These are phyloP conservation scores for Tamias sibiricus DNA, from an alignment of 2,113 vertebrate species.

Conservation along the genomic window DNA sequence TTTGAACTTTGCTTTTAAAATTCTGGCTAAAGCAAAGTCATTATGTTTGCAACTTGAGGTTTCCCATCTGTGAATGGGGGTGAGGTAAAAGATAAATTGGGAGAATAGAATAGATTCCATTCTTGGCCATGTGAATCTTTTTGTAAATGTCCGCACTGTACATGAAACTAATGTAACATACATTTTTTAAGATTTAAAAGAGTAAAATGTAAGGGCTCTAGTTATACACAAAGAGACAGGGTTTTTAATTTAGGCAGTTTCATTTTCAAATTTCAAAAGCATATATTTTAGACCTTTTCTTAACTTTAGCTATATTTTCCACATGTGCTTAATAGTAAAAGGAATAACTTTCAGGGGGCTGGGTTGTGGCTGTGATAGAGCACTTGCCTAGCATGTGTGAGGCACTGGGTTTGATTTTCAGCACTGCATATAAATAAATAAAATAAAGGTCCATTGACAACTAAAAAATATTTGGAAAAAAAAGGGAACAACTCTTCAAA, in stretches of 20 bases:
- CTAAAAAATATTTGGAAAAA: no score
- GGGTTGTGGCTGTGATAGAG: no score
- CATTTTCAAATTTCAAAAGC: neutral
- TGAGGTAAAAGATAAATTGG: slow-evolving; percentile 15
- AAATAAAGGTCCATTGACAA: no score
- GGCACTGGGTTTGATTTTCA: no score
- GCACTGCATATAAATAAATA: no score
- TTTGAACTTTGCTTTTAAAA: neutral
- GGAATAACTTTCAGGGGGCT: neutral
- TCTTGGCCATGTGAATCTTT: slow-evolving; percentile 15
- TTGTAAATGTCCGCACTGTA: slow-evolving; percentile 10
- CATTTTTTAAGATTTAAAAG: slow-evolving; percentile 48
- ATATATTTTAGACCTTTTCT: neutral
- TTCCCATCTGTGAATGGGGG: neutral
- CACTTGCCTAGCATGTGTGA: no score
- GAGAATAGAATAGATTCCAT: neutral
- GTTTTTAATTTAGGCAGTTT: slow-evolving; percentile 30
- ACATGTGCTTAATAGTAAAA: neutral
- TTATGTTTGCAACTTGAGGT: neutral
- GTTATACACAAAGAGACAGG: neutral
- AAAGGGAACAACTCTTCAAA: neutral
- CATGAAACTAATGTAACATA: neutral
- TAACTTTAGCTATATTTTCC: slow-evolving; percentile 18
- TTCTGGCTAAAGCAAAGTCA: neutral
- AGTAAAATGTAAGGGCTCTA: neutral